Conservation (phyloP, 1,140 invertebrate genomes). For the Geopemphigus sp. region DNA sequence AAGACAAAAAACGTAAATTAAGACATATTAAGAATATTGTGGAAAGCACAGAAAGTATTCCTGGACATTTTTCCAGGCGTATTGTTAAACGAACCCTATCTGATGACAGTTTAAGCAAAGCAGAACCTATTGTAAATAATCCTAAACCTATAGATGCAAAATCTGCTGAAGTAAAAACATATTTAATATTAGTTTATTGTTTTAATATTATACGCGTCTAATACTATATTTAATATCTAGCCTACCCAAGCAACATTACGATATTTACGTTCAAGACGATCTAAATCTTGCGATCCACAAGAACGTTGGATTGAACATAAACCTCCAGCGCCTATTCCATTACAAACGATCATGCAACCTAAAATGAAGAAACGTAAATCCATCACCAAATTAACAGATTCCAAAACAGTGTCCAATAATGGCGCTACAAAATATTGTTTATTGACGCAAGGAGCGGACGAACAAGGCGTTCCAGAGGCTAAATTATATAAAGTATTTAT, state of each 20-base stretch:
- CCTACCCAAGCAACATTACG: conserved; percentile 14
- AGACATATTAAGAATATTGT: conserved; percentile 44
- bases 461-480: conserved; percentile 88
- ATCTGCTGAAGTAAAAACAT: not conserved
- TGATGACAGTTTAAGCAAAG: conserved; percentile 40
- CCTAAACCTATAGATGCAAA: not conserved
- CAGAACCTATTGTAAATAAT: conserved; percentile 3
- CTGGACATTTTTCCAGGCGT: conserved; percentile 17
- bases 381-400: conserved; percentile 71
- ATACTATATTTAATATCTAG: conserved; percentile 8
- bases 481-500: conserved; percentile 78
- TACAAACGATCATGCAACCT: conserved; percentile 87
- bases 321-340: conserved; percentile 67
- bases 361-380: conserved; percentile 76
- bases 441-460: conserved; percentile 86
- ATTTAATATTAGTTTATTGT: too few species aligned
- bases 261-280: conserved; percentile 57
- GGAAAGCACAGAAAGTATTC: conserved; percentile 39
- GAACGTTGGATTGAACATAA: conserved; percentile 89
- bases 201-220: not conserved
- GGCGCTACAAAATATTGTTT: conserved; percentile 86
- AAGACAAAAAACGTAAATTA: conserved; percentile 46
- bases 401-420: conserved; percentile 69
- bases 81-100: conserved; percentile 11
- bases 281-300: conserved; percentile 67